Base-by-base conservation (phyloP, 2,888 invertebrate genomes). In the Polydrusus tereticollis region DNA sequence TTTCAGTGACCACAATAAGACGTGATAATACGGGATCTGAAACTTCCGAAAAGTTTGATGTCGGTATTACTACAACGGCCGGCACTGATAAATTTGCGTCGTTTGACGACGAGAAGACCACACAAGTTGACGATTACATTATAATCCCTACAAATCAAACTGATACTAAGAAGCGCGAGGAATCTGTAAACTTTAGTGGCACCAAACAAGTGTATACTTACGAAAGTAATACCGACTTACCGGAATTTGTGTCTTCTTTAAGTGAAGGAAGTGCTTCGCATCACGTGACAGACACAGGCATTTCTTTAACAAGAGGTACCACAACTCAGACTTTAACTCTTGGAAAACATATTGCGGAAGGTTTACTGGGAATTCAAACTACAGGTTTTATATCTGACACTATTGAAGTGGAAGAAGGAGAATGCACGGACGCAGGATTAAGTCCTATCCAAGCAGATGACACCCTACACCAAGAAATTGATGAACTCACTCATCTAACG, bases 391-490 rank as follows among this genome's bases (percentile, higher is more conserved):
- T 84, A 38, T 87, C 88, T 1, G 88, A 88, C 74, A 85, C 85
- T 1, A 74, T 70, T 12, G 85, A 85, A 77, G 76, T 81, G 23
- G 88, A 88, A 82, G 88, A 88, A 81, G 84, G 84, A 55, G 88
- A 89, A 80, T 80, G 88, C 33, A 88, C 88, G 1, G 88, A 89
- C 79, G 88, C 88, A 26, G 88, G 88, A 3, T 79, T 89, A 59
- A 88, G 88, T 79, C 88, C 88, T 1, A 88, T 89, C 50, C 88
- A 87, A 81, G 86, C 87, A 10, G 88, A 88, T 77, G 88, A 88
- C 76, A 77, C 84, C 12, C 82, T 83, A 12, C 82, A 81, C 43
- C 80, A 84, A 8, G 84, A 84, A 38, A 76, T 82, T 10, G 82
- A 83, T 33, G 81, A 85, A 60, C 85, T 86, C 67, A 80, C 82